phyloP scores from a whole-genome alignment of 2,888 invertebrate species.

The Cantharis nigra region DNA sequence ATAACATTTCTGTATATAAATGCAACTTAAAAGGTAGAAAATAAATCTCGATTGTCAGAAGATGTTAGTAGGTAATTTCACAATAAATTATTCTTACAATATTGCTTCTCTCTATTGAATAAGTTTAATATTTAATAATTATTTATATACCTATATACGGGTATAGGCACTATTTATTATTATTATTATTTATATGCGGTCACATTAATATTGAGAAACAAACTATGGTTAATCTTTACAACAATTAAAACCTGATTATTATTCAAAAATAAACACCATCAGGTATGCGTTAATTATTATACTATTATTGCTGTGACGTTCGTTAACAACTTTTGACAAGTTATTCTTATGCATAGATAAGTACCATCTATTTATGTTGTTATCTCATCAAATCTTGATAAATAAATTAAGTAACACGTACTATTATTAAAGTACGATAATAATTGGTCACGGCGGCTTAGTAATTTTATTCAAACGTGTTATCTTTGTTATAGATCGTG shows the following conservation, averaged over 20 bases:
- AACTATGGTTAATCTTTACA: not conserved
- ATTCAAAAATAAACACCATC: not conserved
- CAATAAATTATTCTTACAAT: not conserved
- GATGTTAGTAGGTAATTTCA: not conserved
- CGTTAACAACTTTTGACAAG: not conserved
- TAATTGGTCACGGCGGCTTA: not conserved
- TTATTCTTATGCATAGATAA: not conserved
- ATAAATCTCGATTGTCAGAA: not conserved
- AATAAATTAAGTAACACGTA: not conserved
- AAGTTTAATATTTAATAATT: not conserved
- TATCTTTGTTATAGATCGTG: not conserved
- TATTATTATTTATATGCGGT: not conserved
- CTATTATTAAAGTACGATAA: not conserved
- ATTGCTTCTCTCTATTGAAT: not conserved
- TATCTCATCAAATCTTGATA: not conserved
- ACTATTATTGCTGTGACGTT: not conserved
- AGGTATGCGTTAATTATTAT: not conserved
- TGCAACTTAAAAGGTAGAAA: not conserved
- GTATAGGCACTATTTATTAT: not conserved
- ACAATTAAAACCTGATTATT: not conserved
- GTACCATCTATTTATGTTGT: not conserved
- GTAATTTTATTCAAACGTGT: not conserved
- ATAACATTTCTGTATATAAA: not conserved
- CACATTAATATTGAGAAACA: not conserved
- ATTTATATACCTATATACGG: no score